Percentiles rank a stretch among this genome's conserved stretches.
These are phyloP conservation scores for Brachypalpus laphriformis DNA, from an alignment of 2,888 invertebrate species.

Conservation along the genomic window DNA sequence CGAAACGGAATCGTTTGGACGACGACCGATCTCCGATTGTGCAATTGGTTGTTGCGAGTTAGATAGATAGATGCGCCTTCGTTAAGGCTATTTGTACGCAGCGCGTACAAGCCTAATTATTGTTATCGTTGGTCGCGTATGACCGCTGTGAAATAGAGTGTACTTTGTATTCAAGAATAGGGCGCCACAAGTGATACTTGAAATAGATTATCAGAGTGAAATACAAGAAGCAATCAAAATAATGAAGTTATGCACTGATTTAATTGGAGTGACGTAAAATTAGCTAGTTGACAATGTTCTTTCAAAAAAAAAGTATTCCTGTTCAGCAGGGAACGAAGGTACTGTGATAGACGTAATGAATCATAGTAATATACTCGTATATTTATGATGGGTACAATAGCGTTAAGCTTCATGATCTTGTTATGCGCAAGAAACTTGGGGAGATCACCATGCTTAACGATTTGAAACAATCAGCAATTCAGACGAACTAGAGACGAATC, in stretches of 20 bases:
- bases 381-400: too few species aligned
- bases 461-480: too few species aligned
- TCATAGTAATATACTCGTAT: background rate
- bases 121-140: conserved; percentile 6
- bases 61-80: conserved; percentile 7
- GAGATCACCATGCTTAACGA: too few species aligned
- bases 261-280: conserved; percentile 10
- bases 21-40: conserved; percentile 30
- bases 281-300: background rate
- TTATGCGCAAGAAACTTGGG: background rate
- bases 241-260: conserved; percentile 8
- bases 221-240: conserved; percentile 13
- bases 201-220: conserved; percentile 20
- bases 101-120: conserved; percentile 2
- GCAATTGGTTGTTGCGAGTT: conserved; percentile 20
- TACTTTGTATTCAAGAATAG: conserved; percentile 15
- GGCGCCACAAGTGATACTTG: conserved; percentile 16
- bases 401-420: background rate
- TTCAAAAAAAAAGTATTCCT: too few species aligned
- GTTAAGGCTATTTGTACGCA: conserved; percentile 18
- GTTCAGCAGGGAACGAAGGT: background rate
- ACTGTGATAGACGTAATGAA: background rate
- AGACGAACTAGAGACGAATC: too few species aligned
- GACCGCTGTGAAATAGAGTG: conserved; percentile 10
- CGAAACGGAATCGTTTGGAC: conserved; percentile 18